These are phyloP conservation scores for Rhabditophanes sp. DNA, from an alignment of 2,888 invertebrate species.

Conservation along the genomic window DNA sequence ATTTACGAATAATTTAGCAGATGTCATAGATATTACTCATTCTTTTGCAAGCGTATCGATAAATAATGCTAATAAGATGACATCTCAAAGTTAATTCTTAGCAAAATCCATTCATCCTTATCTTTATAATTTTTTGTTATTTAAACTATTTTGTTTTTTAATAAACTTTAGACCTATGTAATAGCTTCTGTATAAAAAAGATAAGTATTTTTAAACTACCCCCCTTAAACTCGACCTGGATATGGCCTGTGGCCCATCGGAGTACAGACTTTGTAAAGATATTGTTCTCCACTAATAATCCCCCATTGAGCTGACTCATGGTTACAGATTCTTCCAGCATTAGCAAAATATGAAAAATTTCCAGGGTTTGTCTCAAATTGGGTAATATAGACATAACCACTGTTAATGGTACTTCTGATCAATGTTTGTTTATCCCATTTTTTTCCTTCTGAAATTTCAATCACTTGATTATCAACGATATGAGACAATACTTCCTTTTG, in stretches of 20 bases:
- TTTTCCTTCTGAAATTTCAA: constrained; percentile 29
- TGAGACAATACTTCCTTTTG: constrained; percentile 44
- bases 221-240: not conserved
- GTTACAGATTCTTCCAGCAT: constrained; percentile 41
- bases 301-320: constrained; percentile 42
- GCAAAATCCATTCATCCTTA: too few relatives aligned
- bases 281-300: constrained; percentile 43
- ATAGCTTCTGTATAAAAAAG: constrained; percentile 11
- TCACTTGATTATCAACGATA: constrained; percentile 41
- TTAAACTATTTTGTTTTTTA: not conserved
- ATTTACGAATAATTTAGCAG: too few relatives aligned
- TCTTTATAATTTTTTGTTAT: too few relatives aligned
- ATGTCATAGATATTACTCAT: too few relatives aligned
- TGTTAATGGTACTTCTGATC: constrained; percentile 39
- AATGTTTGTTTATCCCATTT: constrained; percentile 42
- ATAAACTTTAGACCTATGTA: not conserved
- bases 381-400: constrained; percentile 42
- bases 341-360: constrained; percentile 43
- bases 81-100: too few relatives aligned
- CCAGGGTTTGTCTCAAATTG: constrained; percentile 44
- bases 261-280: constrained; percentile 24
- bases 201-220: constrained; percentile 6
- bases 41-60: too few relatives aligned
- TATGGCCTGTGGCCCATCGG: not conserved
- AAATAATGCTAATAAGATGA: too few relatives aligned